Conservation (phyloP, 2,113 vertebrate genomes). For the Varanus komodoensis region DNA sequence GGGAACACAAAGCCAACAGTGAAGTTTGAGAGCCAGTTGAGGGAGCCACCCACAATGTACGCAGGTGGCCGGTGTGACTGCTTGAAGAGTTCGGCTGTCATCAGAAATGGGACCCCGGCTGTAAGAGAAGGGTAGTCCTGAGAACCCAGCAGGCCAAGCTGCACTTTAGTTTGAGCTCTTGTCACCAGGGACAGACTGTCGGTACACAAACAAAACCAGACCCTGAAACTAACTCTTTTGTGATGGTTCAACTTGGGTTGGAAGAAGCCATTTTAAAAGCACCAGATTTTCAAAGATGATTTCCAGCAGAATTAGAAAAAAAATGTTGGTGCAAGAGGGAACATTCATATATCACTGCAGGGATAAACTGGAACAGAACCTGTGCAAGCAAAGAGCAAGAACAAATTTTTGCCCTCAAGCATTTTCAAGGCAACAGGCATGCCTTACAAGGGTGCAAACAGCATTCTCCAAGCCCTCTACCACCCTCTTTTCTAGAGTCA, state of each 20-base stretch:
- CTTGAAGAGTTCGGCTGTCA: constrained; percentile 90
- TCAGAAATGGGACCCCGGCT: constrained; percentile 89
- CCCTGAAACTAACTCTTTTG: not conserved
- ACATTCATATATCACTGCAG: not conserved
- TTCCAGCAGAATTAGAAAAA: not conserved
- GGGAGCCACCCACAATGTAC: constrained; percentile 86
- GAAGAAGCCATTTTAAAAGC: not conserved
- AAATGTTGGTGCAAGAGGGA: not conserved
- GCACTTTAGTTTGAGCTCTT: not conserved
- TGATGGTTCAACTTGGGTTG: not conserved
- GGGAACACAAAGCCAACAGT: constrained; percentile 89
- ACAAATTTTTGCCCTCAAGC: not conserved
- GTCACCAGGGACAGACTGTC: not conserved
- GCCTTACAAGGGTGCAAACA: not conserved
- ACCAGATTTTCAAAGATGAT: not conserved
- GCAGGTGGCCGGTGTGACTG: constrained; percentile 88
- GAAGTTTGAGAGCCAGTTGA: constrained; percentile 95
- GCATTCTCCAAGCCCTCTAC: not conserved
- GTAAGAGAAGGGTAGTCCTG: not conserved
- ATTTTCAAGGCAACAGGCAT: too few species aligned
- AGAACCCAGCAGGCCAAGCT: not conserved
- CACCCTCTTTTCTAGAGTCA: not conserved
- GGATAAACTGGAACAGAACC: not conserved
- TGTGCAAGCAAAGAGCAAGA: not conserved
- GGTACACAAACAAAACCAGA: not conserved